Conservation (phyloP, 1,140 invertebrate genomes). For the Magallana angulata region DNA sequence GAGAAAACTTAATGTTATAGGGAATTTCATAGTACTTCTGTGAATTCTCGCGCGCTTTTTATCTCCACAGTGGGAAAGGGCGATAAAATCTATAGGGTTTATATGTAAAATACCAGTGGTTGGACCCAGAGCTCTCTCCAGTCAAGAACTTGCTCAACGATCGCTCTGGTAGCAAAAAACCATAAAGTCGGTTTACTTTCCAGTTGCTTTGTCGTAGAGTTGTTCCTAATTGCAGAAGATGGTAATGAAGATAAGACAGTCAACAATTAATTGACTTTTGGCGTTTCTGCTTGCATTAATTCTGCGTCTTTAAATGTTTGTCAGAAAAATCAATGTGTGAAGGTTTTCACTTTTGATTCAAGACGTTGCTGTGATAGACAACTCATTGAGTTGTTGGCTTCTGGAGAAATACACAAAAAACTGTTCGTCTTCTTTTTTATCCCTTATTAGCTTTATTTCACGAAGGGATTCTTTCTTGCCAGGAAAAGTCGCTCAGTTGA, state of each 20-base stretch:
- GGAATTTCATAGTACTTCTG: too few species aligned
- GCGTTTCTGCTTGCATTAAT: constrained; percentile 18
- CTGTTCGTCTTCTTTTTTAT: neutral
- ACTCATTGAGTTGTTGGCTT: neutral
- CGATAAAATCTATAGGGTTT: too few species aligned
- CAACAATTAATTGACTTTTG: constrained; percentile 34
- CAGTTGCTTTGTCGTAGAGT: neutral
- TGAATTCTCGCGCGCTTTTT: too few species aligned
- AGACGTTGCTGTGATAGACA: neutral
- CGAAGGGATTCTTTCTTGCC: neutral
- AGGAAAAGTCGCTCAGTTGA: neutral
- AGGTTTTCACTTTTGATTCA: constrained; percentile 27
- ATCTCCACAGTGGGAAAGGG: too few species aligned
- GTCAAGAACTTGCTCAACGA: neutral
- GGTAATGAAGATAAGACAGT: constrained; percentile 31
- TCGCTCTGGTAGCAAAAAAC: neutral
- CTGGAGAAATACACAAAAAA: neutral
- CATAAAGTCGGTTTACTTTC: neutral
- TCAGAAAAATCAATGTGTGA: constrained; percentile 34
- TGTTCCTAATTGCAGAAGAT: constrained; percentile 28
- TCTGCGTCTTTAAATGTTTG: constrained; percentile 34
- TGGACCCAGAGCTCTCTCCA: too few species aligned
- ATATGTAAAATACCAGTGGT: too few species aligned
- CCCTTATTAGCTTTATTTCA: constrained; percentile 3
- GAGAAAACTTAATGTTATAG: too few species aligned